Evolutionary conservation across 92 coral and sea anemone species (phyloP).

Genomic region (Zoanthus sansibaricus): DNA sequence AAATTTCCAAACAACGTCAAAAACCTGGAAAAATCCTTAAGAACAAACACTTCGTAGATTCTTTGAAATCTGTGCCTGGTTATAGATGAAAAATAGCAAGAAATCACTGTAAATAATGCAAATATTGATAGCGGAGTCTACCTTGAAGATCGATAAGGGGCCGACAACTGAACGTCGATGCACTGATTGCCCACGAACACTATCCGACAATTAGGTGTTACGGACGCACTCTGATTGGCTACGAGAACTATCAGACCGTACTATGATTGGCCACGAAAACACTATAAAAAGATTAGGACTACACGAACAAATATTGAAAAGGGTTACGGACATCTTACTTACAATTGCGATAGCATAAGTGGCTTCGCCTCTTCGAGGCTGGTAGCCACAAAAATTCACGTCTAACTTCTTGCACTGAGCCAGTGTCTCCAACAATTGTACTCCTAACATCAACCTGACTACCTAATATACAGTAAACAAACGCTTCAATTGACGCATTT

Average conservation of each 20-base stretch:
- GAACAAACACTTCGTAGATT: slow-evolving; percentile 47
- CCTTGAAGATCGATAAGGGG: background rate
- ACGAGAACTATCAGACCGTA: slow-evolving; percentile 10
- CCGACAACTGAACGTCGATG: background rate
- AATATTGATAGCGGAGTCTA: no score
- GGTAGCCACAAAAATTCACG: slow-evolving; percentile 1
- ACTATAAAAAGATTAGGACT: background rate
- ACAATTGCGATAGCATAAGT: no score
- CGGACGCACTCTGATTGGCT: slow-evolving; percentile 6
- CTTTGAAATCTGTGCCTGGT: slow-evolving; percentile 48
- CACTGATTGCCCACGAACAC: slow-evolving; percentile 1
- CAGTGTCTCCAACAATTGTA: no score
- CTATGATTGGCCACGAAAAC: background rate
- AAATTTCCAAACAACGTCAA: no score
- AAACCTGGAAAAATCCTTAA: slow-evolving; percentile 20
- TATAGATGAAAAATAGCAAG: slow-evolving; percentile 41
- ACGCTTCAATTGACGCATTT: no score
- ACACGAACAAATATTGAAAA: no score
- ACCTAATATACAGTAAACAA: no score
- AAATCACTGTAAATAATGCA: slow-evolving; percentile 9
- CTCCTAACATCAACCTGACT: no score
- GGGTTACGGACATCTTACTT: no score
- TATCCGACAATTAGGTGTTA: background rate
- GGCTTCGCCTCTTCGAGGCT: no score
- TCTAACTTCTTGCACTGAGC: no score